Evolutionary conservation across 1,140 invertebrate species (phyloP).

Genomic region (Arion vulgaris): DNA sequence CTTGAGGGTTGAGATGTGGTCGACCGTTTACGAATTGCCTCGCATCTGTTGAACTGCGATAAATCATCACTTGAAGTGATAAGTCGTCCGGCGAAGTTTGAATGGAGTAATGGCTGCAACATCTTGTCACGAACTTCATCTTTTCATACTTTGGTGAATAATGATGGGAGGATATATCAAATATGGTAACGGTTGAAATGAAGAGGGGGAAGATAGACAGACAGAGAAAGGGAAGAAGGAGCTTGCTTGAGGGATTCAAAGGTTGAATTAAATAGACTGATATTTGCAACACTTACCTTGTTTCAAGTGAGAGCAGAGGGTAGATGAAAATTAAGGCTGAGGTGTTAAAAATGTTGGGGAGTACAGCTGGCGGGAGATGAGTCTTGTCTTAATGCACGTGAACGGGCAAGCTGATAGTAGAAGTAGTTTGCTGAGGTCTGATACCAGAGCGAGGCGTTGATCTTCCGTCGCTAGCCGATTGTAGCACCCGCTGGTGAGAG

Average conservation of each 20-base stretch:
- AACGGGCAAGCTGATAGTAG: background rate
- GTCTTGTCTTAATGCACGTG: background rate
- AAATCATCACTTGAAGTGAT: slow-evolving; percentile 9
- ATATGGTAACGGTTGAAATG: background rate
- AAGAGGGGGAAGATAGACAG: background rate
- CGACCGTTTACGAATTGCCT: background rate
- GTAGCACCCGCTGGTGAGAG: background rate
- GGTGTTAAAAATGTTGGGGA: background rate
- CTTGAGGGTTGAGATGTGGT: background rate
- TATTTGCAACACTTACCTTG: background rate
- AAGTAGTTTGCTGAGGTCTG: background rate
- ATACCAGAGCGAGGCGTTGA: background rate
- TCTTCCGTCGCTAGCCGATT: background rate
- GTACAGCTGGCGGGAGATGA: background rate
- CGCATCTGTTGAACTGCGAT: slow-evolving; percentile 7
- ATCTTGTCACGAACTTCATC: background rate
- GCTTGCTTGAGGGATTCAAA: background rate
- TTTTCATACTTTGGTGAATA: background rate
- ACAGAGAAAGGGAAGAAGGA: background rate
- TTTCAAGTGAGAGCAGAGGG: background rate
- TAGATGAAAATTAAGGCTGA: background rate
- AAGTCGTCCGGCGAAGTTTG: background rate
- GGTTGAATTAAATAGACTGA: background rate
- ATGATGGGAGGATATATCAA: background rate
- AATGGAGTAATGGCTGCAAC: slow-evolving; percentile 3